Evolutionary conservation across 2,113 vertebrate species (phyloP).

Genomic region (Lagenorhynchus albirostris): DNA sequence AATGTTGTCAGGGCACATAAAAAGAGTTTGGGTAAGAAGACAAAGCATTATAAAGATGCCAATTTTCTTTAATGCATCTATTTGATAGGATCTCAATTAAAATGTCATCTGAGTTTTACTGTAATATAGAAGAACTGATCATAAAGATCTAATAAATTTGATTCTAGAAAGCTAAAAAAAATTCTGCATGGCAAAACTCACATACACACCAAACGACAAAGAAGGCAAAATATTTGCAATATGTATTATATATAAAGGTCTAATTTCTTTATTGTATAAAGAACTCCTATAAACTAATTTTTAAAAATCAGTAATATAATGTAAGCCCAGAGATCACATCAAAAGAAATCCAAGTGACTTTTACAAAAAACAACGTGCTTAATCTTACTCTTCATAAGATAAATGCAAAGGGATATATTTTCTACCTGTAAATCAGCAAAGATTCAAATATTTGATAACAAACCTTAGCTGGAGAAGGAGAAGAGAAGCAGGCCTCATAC

Average conservation of each 20-base stretch:
- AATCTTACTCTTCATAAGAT: not conserved
- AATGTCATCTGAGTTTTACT: not conserved
- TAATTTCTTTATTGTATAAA: not conserved
- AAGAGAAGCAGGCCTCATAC: not conserved
- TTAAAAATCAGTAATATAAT: not conserved
- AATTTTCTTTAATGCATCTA: not conserved
- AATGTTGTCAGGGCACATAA: not conserved
- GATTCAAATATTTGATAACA: not conserved
- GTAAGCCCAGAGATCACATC: not conserved
- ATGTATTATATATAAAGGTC: not conserved
- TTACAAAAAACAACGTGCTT: not conserved
- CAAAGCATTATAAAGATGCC: not conserved
- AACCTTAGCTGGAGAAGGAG: not conserved
- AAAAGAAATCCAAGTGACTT: not conserved
- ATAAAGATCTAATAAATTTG: not conserved
- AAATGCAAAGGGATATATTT: not conserved
- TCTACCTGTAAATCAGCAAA: not conserved
- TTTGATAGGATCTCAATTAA: not conserved
- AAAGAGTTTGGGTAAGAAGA: not conserved
- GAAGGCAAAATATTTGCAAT: not conserved
- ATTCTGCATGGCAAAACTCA: not conserved
- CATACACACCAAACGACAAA: not conserved
- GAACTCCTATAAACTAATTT: not conserved
- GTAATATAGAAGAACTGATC: not conserved
- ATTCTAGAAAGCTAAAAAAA: not conserved